Percentiles rank a stretch among this genome's conserved stretches.
Evolutionary conservation across 2,888 invertebrate species (phyloP).

Genomic region (Netelia fuscicornis): DNA sequence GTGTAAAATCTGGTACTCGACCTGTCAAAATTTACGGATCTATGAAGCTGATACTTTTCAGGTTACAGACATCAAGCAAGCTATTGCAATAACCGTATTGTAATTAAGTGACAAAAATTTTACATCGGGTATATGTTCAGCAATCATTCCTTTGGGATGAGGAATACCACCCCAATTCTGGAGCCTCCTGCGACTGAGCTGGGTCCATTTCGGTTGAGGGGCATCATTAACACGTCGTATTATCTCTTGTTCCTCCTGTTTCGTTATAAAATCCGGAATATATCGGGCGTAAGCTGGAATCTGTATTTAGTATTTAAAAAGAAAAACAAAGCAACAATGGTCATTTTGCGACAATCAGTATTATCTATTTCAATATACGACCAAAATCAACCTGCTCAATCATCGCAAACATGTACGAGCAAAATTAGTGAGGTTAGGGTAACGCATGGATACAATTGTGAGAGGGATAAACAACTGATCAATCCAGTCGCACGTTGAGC

Average conservation of each 20-base stretch:
- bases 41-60: conserved; percentile 11
- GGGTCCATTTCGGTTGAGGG: conserved; percentile 98
- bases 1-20: too few species aligned
- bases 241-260: conserved; percentile 90
- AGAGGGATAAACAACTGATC: not conserved
- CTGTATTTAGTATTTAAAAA: conserved; percentile 77
- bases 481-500: not conserved
- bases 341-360: not conserved
- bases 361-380: not conserved
- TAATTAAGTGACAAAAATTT: conserved; percentile 31
- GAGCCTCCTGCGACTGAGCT: conserved; percentile 94
- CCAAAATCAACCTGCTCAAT: conserved; percentile 39
- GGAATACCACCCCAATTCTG: conserved; percentile 99
- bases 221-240: conserved; percentile 90
- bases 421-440: conserved; percentile 38
- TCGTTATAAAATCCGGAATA: conserved; percentile 94
- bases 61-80: too few species aligned
- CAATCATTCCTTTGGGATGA: conserved; percentile 96
- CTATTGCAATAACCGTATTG: too few species aligned
- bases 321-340: too few species aligned
- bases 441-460: not conserved
- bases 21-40: too few species aligned
- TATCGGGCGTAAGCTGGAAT: conserved; percentile 90
- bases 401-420: conserved; percentile 18
- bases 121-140: conserved; percentile 91